Evolutionary conservation across 2,888 invertebrate genomes (phyloP).

Genomic region (Ormyrus rosae): DNA sequence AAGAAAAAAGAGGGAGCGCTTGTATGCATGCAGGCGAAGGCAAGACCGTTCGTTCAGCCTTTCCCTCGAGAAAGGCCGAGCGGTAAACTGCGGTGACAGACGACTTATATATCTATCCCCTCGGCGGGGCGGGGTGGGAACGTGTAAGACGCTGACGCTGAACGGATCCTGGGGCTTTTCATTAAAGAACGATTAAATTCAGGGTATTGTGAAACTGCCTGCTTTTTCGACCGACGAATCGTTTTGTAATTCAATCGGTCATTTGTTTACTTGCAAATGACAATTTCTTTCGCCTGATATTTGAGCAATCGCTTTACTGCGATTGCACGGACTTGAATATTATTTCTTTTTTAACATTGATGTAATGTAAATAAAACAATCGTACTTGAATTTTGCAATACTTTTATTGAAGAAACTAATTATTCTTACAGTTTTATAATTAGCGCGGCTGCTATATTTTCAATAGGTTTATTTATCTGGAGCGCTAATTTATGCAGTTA

Average conservation of each 20-base stretch:
- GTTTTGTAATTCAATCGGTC: not conserved
- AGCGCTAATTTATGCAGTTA: too few relatives aligned
- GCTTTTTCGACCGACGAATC: not conserved
- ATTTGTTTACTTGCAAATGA: not conserved
- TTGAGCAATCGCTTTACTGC: not conserved
- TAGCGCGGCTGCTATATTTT: too few relatives aligned
- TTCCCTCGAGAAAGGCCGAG: slow-evolving; percentile 19
- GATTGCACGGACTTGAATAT: not conserved
- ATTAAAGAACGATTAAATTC: not conserved
- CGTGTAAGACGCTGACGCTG: not conserved
- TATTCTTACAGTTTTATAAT: too few relatives aligned
- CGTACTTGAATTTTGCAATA: too few relatives aligned
- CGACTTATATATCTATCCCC: not conserved
- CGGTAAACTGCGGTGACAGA: not conserved
- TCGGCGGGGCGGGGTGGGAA: not conserved
- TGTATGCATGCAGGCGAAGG: not conserved
- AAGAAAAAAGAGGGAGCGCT: not conserved
- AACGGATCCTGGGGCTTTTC: slow-evolving; percentile 1
- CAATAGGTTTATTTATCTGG: too few relatives aligned
- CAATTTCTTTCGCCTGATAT: not conserved
- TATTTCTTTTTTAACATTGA: not conserved
- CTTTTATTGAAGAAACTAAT: too few relatives aligned
- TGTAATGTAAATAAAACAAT: too few relatives aligned
- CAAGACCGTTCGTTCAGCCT: slow-evolving; percentile 8
- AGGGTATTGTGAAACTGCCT: not conserved